Evolutionary conservation across 2,888 invertebrate genomes (phyloP), one percentile per base, ranked within the genome.

Genomic region (Cosmia pyralina): DNA sequence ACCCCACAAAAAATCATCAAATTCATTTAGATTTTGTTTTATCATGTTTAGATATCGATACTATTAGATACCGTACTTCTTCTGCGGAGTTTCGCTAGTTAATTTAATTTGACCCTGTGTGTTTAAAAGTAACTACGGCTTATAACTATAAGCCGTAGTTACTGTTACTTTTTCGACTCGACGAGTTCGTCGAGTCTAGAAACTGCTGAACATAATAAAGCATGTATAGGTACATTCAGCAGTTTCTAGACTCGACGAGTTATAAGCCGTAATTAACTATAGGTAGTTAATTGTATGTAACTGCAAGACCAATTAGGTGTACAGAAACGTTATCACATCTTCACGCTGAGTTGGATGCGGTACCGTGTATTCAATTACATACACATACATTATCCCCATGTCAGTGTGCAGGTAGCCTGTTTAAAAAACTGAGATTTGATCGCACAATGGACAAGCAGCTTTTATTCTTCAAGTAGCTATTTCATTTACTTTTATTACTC

Each of bases 321-420:
- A 72, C 75, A 77, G 84, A 77, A 70, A 76, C 77, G 72, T 85
- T 87, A 85, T 85, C 83, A 85, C 77, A 83, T 87, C 83, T 87
- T 85, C 75, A 83, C 82, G 83, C 79, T 55, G 53, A 62, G 85
- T 81, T 87, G 83, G 48, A 59, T 72, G 63, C 75, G 50, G 67
- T 81, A 79, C 70, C 66, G 77, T 82, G 77, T 75, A 69, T 81
- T 74, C 81, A 83, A 87, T 79, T 76, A 77, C 22, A 38, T 65
- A 70, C 41, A 64, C 59, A 59, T 46, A 53, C 59, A 34, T 55
- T 1, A 59, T 7, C 10, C 3, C 4, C 1, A 28, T 59, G 60
- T 38, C 38, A 38, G 6, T 65, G 64, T 44, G 60, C 38, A 52
- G 5, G 38, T 55, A 69, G 65, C 72, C 63, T 81, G 66, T 74